Evolutionary conservation across 1,140 invertebrate species (phyloP).

Genomic region (Homalodisca vitripennis): DNA sequence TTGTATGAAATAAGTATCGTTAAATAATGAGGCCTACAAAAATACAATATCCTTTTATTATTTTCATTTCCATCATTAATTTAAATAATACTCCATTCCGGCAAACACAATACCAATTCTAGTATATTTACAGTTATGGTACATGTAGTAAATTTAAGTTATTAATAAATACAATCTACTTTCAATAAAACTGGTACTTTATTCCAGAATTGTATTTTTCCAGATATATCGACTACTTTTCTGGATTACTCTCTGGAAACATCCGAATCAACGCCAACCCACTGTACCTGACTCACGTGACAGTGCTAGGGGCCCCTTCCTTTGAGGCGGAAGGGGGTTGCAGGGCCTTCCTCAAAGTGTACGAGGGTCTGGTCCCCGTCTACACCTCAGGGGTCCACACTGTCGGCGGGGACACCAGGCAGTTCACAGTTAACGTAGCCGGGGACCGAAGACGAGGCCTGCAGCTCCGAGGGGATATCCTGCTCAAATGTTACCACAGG

Average conservation of each 20-base stretch:
- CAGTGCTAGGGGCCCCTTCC: constrained; percentile 78
- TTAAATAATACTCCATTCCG: too few relatives aligned
- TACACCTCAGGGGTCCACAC: constrained; percentile 82
- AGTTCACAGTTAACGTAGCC: constrained; percentile 69
- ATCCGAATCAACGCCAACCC: constrained; percentile 85
- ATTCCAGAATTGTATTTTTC: constrained; percentile 31
- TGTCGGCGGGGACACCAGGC: constrained; percentile 57
- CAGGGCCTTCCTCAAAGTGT: constrained; percentile 77
- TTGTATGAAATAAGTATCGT: too few relatives aligned
- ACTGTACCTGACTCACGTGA: constrained; percentile 82
- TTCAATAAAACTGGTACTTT: too few relatives aligned
- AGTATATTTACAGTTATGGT: too few relatives aligned
- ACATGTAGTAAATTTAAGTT: too few relatives aligned
- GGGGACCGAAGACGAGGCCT: constrained; percentile 61
- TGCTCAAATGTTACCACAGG: constrained; percentile 87
- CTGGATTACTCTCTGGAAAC: constrained; percentile 82
- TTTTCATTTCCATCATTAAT: too few relatives aligned
- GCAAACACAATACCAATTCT: too few relatives aligned
- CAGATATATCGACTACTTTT: constrained; percentile 88
- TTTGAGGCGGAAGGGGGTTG: constrained; percentile 71
- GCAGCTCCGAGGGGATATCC: constrained; percentile 81
- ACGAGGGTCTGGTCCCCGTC: constrained; percentile 83
- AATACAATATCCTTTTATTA: too few relatives aligned
- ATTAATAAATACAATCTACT: too few relatives aligned
- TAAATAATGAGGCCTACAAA: too few relatives aligned